Conservation (phyloP, 2,113 vertebrate genomes). For the Labeo rohita region DNA sequence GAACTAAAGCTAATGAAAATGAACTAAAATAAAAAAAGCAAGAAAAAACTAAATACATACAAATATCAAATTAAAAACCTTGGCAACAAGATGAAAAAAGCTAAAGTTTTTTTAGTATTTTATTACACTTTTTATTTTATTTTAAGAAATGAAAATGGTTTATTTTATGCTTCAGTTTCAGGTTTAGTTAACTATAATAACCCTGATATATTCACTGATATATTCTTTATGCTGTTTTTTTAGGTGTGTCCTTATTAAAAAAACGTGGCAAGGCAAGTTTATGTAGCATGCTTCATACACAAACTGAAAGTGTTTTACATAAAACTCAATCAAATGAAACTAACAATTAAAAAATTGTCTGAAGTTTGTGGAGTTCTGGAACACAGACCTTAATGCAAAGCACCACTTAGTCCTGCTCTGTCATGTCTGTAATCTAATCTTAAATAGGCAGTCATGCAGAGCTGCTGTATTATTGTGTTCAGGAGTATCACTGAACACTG, state of each 20-base stretch:
- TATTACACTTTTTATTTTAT: neutral
- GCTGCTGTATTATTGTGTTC: neutral
- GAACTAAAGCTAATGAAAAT: too few species aligned
- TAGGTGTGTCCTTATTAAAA: neutral
- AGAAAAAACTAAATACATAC: too few species aligned
- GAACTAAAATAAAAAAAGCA: too few species aligned
- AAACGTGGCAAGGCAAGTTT: neutral
- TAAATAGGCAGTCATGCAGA: neutral
- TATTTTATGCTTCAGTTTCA: neutral
- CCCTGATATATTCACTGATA: neutral
- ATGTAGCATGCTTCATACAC: neutral
- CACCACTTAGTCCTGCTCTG: neutral
- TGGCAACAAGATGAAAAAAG: neutral
- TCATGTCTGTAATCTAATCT: neutral
- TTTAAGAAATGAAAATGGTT: neutral
- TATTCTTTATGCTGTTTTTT: neutral
- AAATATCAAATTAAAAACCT: neutral
- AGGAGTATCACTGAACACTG: too few species aligned
- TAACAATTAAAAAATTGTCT: neutral
- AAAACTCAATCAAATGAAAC: neutral
- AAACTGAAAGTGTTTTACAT: neutral
- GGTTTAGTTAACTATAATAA: neutral
- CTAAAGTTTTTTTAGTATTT: neutral
- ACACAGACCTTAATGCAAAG: neutral
- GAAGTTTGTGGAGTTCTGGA: neutral